Percentiles rank a stretch among this genome's conserved stretches.
These are phyloP conservation scores for Deilephila porcellus DNA, from an alignment of 2,888 invertebrate species.

Conservation along the genomic window DNA sequence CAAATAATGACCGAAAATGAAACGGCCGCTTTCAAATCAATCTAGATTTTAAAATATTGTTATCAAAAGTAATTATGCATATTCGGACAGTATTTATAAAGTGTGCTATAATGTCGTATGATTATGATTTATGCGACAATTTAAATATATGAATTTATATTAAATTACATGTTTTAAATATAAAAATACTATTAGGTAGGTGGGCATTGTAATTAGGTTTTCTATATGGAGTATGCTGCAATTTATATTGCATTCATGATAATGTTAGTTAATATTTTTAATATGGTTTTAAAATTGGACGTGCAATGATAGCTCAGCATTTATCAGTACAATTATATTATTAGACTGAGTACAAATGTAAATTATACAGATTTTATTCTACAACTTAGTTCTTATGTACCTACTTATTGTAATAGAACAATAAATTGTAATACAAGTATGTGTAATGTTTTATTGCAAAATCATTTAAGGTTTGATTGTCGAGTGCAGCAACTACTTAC, in stretches of 20 bases:
- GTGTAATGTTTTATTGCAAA: too few species aligned
- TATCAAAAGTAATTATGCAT: not conserved
- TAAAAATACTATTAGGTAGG: not conserved
- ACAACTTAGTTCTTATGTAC: slow-evolving; percentile 3
- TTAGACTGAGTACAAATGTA: slow-evolving; percentile 42
- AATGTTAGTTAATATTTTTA: not conserved
- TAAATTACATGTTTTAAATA: not conserved
- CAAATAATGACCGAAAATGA: not conserved
- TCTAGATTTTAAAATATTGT: not conserved
- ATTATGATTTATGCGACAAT: not conserved
- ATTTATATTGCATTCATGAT: not conserved
- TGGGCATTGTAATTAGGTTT: slow-evolving; percentile 13
- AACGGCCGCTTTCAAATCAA: not conserved
- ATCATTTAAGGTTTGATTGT: too few species aligned
- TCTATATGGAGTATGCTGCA: not conserved
- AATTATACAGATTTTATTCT: slow-evolving; percentile 25
- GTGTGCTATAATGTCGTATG: slow-evolving; percentile 15
- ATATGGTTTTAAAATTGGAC: slow-evolving; percentile 9
- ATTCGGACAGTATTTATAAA: slow-evolving; percentile 20
- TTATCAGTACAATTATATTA: slow-evolving; percentile 37
- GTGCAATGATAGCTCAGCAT: slow-evolving; percentile 31
- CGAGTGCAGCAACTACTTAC: too few species aligned
- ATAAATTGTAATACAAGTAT: slow-evolving; percentile 38
- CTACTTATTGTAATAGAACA: slow-evolving; percentile 24
- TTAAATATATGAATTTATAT: not conserved